Conservation (phyloP, 2,113 vertebrate genomes). For the Mionectes macconnelli region DNA sequence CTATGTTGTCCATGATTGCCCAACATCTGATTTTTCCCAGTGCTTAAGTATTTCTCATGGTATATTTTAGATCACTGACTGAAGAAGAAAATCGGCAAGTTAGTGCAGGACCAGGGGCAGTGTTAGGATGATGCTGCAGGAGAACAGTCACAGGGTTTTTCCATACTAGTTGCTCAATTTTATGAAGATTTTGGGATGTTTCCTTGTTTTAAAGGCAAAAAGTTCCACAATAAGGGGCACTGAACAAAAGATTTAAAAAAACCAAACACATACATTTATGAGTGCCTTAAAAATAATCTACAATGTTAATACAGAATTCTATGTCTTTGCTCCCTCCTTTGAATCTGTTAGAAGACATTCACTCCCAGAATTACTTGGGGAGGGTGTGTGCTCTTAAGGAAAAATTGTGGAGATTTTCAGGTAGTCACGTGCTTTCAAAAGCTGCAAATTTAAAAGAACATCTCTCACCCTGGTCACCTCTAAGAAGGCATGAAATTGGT, state of each 20-base stretch:
- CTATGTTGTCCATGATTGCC: not conserved
- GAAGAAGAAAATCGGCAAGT: not conserved
- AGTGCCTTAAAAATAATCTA: not conserved
- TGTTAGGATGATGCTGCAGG: not conserved
- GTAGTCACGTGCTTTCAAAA: not conserved
- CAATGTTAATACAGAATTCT: not conserved
- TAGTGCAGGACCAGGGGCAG: not conserved
- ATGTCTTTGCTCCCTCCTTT: not conserved
- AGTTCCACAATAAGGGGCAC: not conserved
- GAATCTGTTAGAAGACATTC: not conserved
- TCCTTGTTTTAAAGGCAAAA: not conserved
- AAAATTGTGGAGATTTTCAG: not conserved
- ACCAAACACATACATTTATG: not conserved
- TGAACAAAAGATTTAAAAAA: not conserved
- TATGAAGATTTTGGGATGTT: not conserved
- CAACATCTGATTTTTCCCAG: not conserved
- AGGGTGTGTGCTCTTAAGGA: not conserved
- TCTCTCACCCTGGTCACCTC: not conserved
- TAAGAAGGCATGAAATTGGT: not conserved
- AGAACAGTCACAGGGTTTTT: not conserved
- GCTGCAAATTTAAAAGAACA: not conserved
- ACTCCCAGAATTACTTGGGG: not conserved
- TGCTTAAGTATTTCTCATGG: not conserved
- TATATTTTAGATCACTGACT: not conserved
- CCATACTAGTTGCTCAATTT: not conserved